Evolutionary conservation across 2,888 invertebrate genomes (phyloP), one percentile per base, ranked within the genome.

Genomic region (Himalopsyche tibetana): DNA sequence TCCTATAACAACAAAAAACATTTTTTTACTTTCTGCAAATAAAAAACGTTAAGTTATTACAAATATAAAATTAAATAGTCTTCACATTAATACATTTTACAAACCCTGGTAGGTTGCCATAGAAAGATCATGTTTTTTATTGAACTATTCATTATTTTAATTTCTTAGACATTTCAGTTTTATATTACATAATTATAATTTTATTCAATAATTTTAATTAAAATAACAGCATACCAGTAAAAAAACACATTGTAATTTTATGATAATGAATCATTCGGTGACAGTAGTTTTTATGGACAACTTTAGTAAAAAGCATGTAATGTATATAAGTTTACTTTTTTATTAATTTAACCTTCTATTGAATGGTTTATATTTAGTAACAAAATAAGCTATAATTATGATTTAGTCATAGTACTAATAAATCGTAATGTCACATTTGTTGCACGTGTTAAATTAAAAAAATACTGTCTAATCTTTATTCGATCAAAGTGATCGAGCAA

Each of bases 401-500:
- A 63, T 63, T 63, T 63, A 63, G 63, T 63, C 63, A 19, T 63
- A 28, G 63, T 63, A 63, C 63, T 63, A 19, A 63, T 63, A 63
- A 63, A 63, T 63, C 11, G 63, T 63, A 63, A 63, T 63, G 19
- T 19, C 63, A 19, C 19, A 63, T 63, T 63, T 63, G 63, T 63
- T 63, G 63, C 63, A 63, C 63, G 63, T 63, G 63, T 63, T 63
- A 63, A 63, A 63, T 63, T 5, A 63, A 63, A 63, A 63, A 63
- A 63, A 63, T 19, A 63, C 28, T 19, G 63, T 19, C 63, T 63
- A 19, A 63, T 63, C 63, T 63, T 63, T 56, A 56, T 56, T 63
- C 63, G 63, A 63, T 63, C 63, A 63, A 63, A 63, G 0, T 63
- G 28, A 63, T 19, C 19, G 63, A 63, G 19, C 8, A 63, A 19